Evolutionary conservation across 2,113 vertebrate genomes (phyloP).

Genomic region (Globicephala melas): DNA sequence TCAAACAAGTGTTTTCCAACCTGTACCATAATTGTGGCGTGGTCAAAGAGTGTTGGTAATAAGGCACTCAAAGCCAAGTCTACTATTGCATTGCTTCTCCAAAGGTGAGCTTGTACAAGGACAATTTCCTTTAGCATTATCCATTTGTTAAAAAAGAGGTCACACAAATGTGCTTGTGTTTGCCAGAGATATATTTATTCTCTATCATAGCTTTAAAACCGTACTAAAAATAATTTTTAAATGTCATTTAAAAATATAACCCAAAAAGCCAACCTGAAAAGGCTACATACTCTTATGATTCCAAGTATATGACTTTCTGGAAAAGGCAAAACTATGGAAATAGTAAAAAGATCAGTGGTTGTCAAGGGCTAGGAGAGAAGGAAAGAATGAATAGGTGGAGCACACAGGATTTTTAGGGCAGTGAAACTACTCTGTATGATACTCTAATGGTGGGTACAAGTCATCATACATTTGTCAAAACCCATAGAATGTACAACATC

Average conservation of each 20-base stretch:
- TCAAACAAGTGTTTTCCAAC: background rate
- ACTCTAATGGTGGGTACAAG: background rate
- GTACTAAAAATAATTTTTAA: background rate
- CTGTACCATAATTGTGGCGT: background rate
- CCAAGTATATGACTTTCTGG: background rate
- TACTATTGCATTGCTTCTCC: background rate
- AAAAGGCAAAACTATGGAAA: background rate
- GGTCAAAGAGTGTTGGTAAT: background rate
- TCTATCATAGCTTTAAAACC: background rate
- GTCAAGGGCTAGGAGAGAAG: background rate
- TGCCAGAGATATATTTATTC: background rate
- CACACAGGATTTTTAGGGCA: background rate
- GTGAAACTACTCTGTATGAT: background rate
- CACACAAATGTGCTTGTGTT: background rate
- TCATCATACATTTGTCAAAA: background rate
- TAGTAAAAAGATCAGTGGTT: background rate
- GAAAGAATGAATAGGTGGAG: background rate
- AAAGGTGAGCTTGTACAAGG: background rate
- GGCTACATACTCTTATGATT: background rate
- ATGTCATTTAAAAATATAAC: background rate
- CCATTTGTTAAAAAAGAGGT: background rate
- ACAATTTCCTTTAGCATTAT: background rate
- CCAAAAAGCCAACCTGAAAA: constrained; percentile 4
- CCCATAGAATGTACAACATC: background rate
- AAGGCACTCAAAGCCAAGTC: background rate